These are phyloP conservation scores for Remorina albescens DNA, from an alignment of 2,797 vertebrate genomes.

Conservation along the genomic window DNA sequence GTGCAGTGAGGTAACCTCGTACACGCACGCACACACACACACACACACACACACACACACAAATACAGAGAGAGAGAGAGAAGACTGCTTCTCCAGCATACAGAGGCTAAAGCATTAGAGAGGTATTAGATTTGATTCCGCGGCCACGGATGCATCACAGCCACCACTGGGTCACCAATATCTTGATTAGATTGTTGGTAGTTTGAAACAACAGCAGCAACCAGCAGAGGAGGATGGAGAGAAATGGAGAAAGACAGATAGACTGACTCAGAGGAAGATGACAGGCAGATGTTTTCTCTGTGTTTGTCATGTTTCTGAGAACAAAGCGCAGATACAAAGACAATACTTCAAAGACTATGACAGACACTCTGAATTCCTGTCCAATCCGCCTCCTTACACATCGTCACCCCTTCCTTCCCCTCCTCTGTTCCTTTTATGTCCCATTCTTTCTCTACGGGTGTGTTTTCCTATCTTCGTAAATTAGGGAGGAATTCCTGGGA, in stretches of 20 bases:
- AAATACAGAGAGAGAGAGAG: too few species aligned
- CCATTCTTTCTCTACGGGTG: constrained; percentile 14
- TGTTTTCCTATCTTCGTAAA: constrained; percentile 32
- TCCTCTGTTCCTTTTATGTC: constrained; percentile 22
- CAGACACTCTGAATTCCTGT: constrained; percentile 21
- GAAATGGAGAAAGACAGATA: not conserved
- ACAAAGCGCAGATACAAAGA: constrained; percentile 39
- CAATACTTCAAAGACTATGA: constrained; percentile 31
- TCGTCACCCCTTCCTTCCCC: not conserved
- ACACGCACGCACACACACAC: constrained; percentile 9
- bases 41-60: not conserved
- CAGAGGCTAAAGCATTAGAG: constrained; percentile 53
- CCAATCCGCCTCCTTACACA: constrained; percentile 18
- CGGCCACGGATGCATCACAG: constrained; percentile 33
- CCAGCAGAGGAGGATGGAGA: not conserved
- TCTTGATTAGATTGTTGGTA: constrained; percentile 62
- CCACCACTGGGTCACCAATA: constrained; percentile 46
- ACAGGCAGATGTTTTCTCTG: constrained; percentile 11
- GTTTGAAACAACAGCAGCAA: constrained; percentile 34
- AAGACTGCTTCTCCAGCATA: constrained; percentile 28
- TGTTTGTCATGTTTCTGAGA: constrained; percentile 23
- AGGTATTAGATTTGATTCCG: constrained; percentile 69
- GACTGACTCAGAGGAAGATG: constrained; percentile 9
- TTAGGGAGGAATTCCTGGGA: constrained; percentile 31
- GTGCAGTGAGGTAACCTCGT: constrained; percentile 4